phyloP scores from a whole-genome alignment of 2,888 invertebrate species.

The Torymus tubicola region DNA sequence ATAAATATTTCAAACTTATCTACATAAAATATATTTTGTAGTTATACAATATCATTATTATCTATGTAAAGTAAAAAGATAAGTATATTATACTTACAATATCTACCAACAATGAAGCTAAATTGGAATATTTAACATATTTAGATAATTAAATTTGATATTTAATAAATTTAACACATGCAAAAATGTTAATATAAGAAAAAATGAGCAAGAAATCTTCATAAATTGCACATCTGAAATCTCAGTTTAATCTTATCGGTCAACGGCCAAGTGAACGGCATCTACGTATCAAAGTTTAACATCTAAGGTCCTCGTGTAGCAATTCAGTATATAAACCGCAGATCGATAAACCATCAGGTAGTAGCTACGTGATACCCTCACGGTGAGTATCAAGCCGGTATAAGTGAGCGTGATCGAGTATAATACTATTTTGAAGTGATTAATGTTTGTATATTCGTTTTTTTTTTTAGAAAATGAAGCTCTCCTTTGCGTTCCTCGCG shows the following conservation, averaged over 20 bases:
- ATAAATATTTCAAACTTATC: too few species aligned
- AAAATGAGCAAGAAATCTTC: constrained; percentile 2
- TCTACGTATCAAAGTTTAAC: constrained; percentile 39
- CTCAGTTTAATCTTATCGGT: constrained; percentile 53
- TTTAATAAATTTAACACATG: not conserved
- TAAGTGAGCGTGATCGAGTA: not conserved
- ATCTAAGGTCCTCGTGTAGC: constrained; percentile 26
- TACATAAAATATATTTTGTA: too few species aligned
- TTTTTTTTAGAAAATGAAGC: constrained; percentile 61
- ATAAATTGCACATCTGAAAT: constrained; percentile 21
- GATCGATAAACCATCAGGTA: constrained; percentile 36
- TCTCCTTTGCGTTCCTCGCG: constrained; percentile 57
- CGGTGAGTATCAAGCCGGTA: constrained; percentile 52
- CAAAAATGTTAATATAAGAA: constrained; percentile 4
- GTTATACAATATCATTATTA: too few species aligned
- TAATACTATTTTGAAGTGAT: not conserved
- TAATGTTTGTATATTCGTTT: constrained; percentile 22
- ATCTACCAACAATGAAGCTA: too few species aligned
- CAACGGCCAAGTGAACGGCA: constrained; percentile 30
- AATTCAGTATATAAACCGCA: constrained; percentile 52
- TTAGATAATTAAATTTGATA: too few species aligned
- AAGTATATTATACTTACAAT: too few species aligned
- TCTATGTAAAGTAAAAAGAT: too few species aligned
- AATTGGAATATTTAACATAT: too few species aligned
- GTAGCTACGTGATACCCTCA: constrained; percentile 46